Evolutionary conservation across 2,888 invertebrate genomes (phyloP), one percentile per base, ranked within the genome.

Genomic region (Morpho achilles): DNA sequence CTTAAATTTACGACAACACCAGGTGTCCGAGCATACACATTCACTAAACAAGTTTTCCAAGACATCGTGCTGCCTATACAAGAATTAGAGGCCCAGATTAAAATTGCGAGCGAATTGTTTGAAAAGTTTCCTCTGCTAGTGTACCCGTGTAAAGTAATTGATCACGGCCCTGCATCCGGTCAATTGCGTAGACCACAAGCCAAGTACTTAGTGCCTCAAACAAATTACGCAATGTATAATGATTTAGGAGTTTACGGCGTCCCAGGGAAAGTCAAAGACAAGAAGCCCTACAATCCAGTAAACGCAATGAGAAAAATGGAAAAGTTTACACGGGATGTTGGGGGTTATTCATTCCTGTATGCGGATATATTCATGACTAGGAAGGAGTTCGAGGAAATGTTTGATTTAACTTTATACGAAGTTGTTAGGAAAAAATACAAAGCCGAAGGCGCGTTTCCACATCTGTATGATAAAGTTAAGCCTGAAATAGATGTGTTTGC

Each of bases 1-100:
- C 74, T 94, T n/a, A 94, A 94, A 72, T 94, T 93, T 79, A 93
- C 94, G 0, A 95, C 94, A 0, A 95, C 94, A 0, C 92, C 93
- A 0, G 93, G 93, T 8, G 87, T 95, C 0, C 76, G 94, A 60
- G 93, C 92, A 0, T 94, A 93, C 75, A 94, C 94, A 0, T 94
- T 94, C 71, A 93, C 94, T 0, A 93, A 93, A 69, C 94, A 94
- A 83, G 93, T 94, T 0, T 94, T 94, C 76, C 94, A 94, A 80
- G 94, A 94, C 70, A 94, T 94, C 42, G 94, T 94, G 0, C 76
- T 94, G 47, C 94, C 94, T 0, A 91, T 94, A 54, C 82, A 91
- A 42, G 93, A 93, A 72, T 77, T 94, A 50, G 94, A 94, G 69
- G 88, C 91, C 23, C 94, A 94, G 73, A 93, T 94, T 7, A 87